These are phyloP conservation scores for Heteromurus nitidus DNA, from an alignment of 2,888 invertebrate species.

Conservation along the genomic window DNA sequence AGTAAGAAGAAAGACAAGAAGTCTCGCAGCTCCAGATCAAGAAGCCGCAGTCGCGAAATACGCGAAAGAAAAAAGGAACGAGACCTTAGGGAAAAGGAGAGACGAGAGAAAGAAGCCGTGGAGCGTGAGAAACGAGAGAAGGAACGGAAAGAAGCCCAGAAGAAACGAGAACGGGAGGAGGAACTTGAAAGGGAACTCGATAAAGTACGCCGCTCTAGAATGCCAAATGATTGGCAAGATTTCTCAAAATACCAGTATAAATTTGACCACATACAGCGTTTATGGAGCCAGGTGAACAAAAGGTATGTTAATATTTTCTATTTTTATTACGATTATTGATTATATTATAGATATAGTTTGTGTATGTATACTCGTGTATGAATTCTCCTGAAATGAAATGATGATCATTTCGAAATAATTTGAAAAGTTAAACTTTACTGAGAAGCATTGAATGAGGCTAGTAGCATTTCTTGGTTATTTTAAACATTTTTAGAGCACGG, in stretches of 20 bases:
- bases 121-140: constrained; percentile 60
- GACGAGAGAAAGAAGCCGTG: constrained; percentile 56
- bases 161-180: constrained; percentile 51
- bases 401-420: background rate
- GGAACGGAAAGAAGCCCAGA: constrained; percentile 59
- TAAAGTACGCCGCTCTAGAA: constrained; percentile 67
- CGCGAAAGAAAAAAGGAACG: constrained; percentile 56
- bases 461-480: constrained; percentile 8
- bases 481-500: constrained; percentile 35
- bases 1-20: constrained; percentile 57
- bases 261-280: constrained; percentile 62
- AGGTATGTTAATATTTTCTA: constrained; percentile 33
- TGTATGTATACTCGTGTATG: background rate
- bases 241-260: constrained; percentile 68
- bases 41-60: constrained; percentile 55
- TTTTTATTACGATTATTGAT: background rate
- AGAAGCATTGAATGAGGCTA: too few species aligned
- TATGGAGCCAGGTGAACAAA: constrained; percentile 60
- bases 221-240: constrained; percentile 72
- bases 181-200: constrained; percentile 67
- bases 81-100: constrained; percentile 58
- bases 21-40: constrained; percentile 42
- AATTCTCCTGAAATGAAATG: background rate
- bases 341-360: background rate
- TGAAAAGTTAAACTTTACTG: too few species aligned